Percentiles rank a stretch among this genome's conserved stretches.
Evolutionary conservation across 2,797 vertebrate genomes (phyloP).

Genomic region (Enteromius treurensis): DNA sequence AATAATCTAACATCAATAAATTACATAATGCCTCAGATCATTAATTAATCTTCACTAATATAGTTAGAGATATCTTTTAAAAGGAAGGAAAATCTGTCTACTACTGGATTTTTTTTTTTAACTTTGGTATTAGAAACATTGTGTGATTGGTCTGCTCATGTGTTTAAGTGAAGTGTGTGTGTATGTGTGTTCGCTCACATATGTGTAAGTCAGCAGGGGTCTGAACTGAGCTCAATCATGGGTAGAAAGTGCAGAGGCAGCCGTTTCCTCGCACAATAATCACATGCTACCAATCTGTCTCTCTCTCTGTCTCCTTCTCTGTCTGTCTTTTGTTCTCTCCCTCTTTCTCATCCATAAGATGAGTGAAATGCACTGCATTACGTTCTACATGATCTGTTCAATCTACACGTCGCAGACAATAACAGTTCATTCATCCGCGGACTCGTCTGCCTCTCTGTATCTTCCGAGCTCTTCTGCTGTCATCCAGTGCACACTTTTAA

Average conservation of each 20-base stretch:
- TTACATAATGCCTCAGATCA: neutral
- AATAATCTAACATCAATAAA: neutral
- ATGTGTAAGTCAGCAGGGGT: slow-evolving; percentile 39
- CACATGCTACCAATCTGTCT: slow-evolving; percentile 39
- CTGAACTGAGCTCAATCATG: slow-evolving; percentile 38
- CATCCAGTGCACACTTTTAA: slow-evolving; percentile 14
- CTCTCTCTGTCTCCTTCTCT: slow-evolving; percentile 3
- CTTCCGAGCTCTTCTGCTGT: neutral
- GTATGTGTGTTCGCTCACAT: slow-evolving; percentile 16
- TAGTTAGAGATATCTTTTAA: neutral
- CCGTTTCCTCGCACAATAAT: slow-evolving; percentile 43
- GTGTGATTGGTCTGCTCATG: neutral
- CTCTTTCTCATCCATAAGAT: slow-evolving; percentile 19
- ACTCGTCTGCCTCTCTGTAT: neutral
- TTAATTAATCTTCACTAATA: neutral
- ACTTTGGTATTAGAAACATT: neutral
- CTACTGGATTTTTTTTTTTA: neutral
- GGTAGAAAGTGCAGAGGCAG: slow-evolving; percentile 48
- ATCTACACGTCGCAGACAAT: slow-evolving; percentile 37
- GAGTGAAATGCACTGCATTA: slow-evolving; percentile 13
- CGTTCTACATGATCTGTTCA: slow-evolving; percentile 37
- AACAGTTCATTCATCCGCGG: slow-evolving; percentile 30
- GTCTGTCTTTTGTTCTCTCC: slow-evolving; percentile 26
- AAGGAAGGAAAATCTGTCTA: neutral
- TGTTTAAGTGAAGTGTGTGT: slow-evolving; percentile 14